phyloP scores from a whole-genome alignment of 2,113 vertebrate species.

The Alethe castanea region DNA sequence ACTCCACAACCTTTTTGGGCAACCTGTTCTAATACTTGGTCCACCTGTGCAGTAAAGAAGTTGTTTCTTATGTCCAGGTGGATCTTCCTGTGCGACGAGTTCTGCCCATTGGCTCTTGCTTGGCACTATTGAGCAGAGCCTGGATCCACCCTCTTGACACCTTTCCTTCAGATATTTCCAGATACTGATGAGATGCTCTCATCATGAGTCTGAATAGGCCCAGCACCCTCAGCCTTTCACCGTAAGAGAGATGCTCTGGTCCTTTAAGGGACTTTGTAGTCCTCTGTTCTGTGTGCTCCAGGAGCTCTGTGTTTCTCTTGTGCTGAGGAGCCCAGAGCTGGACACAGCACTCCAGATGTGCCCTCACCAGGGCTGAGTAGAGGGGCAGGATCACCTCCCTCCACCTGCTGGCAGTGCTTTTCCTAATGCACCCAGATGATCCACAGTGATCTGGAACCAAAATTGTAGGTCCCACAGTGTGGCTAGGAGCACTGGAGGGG shows the following conservation, averaged over 20 bases:
- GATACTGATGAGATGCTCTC: not conserved
- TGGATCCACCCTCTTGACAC: too few relatives aligned
- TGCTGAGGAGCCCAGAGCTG: not conserved
- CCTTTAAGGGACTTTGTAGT: not conserved
- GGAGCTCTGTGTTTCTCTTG: accelerated
- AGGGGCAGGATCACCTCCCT: not conserved
- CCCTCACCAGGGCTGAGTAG: not conserved
- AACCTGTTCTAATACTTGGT: not conserved
- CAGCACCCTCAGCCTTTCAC: not conserved
- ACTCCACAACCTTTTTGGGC: not conserved
- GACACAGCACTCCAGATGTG: not conserved
- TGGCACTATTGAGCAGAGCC: not conserved
- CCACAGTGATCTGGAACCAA: not conserved
- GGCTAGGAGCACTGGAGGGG: not conserved
- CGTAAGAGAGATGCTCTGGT: not conserved
- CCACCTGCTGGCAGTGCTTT: accelerated
- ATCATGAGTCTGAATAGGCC: not conserved
- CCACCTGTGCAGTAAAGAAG: not conserved
- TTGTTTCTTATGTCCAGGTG: not conserved
- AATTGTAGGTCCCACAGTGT: accelerated
- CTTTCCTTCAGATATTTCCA: not conserved
- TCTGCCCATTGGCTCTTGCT: not conserved
- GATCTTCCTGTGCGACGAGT: not conserved
- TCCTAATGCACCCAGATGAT: not conserved
- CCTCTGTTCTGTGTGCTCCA: accelerated